A percentile compares a stretch with the other conserved stretches of the same genome.
Evolutionary conservation across 2,888 invertebrate species (phyloP).

Genomic region (Tipula confusa): DNA sequence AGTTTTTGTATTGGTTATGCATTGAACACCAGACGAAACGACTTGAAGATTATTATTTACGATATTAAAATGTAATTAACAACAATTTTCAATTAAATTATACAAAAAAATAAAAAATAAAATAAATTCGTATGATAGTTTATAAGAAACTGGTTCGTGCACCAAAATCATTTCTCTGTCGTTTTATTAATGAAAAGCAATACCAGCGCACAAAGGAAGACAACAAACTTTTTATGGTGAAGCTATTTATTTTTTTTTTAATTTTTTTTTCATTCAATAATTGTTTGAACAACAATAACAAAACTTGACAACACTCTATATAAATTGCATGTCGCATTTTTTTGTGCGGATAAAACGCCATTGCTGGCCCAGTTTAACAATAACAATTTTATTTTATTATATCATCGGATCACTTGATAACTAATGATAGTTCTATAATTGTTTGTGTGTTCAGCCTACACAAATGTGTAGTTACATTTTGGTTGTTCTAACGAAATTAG

Average conservation of each 20-base stretch:
- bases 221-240: not conserved
- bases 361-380: too few relatives aligned
- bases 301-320: not conserved
- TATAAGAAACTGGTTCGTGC: not conserved
- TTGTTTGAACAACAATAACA: not conserved
- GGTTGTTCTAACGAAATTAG: too few relatives aligned
- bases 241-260: not conserved
- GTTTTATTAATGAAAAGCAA: not conserved
- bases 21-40: not conserved
- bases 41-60: slow-evolving; percentile 7
- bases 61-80: slow-evolving; percentile 25
- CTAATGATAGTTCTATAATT: too few relatives aligned
- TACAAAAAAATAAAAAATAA: too few relatives aligned
- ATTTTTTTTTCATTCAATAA: not conserved
- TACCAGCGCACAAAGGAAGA: not conserved
- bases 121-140: too few relatives aligned
- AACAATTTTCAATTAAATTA: slow-evolving; percentile 20
- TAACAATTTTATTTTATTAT: too few relatives aligned
- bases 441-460: too few relatives aligned
- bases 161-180: not conserved
- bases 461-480: too few relatives aligned
- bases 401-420: too few relatives aligned
- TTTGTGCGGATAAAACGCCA: not conserved
- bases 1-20: not conserved
- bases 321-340: not conserved